Evolutionary conservation across 2,113 vertebrate species (phyloP).

Genomic region (Hippocampus barbouri): DNA sequence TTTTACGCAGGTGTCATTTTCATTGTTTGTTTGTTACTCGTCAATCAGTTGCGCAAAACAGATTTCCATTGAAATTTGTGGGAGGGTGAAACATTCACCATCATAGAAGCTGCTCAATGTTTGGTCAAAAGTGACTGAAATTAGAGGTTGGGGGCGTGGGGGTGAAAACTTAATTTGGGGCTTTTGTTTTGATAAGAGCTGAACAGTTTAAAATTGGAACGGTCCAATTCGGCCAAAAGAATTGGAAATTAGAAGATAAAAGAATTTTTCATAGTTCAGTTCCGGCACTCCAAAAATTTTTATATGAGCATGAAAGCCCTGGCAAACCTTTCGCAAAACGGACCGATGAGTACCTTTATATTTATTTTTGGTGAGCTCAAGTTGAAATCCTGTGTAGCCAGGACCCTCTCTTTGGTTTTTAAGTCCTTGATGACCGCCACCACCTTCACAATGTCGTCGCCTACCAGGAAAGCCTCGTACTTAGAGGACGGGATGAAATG

Average conservation of each 20-base stretch:
- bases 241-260: too few species aligned
- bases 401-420: conserved; percentile 35
- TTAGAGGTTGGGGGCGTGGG: too few species aligned
- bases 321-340: too few species aligned
- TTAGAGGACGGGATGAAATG: conserved; percentile 35
- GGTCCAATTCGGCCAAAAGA: too few species aligned
- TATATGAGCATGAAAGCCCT: too few species aligned
- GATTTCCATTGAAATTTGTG: not conserved
- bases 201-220: too few species aligned
- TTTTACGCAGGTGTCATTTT: not conserved
- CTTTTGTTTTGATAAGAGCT: too few species aligned
- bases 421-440: conserved; percentile 54
- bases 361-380: conserved; percentile 37
- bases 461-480: conserved; percentile 35
- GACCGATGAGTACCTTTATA: conserved; percentile 28
- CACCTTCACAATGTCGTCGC: conserved; percentile 47
- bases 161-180: too few species aligned
- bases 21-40: not conserved
- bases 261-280: too few species aligned
- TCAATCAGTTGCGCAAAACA: not conserved
- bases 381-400: conserved; percentile 50
- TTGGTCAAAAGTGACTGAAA: not conserved
- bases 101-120: not conserved
- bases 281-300: too few species aligned
- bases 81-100: not conserved